phyloP scores from a whole-genome alignment of 2,113 vertebrate species.

The Gymnocephalus cernua region DNA sequence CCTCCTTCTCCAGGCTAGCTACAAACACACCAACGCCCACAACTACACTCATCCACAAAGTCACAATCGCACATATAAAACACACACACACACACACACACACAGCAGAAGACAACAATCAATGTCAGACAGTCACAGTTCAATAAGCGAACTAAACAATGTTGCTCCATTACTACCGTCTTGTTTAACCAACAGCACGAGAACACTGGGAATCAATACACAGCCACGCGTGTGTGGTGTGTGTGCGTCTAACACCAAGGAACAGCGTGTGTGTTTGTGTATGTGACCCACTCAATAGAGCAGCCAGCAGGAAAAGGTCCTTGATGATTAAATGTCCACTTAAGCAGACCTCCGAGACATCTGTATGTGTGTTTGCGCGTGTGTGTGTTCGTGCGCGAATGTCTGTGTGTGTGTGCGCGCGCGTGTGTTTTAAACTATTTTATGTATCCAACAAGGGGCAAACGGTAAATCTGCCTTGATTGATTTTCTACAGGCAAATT shows the following conservation, averaged over 20 bases:
- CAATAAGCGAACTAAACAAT: slow-evolving; percentile 77
- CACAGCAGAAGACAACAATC: slow-evolving; percentile 69
- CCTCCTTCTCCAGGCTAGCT: background rate
- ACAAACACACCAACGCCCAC: slow-evolving; percentile 17
- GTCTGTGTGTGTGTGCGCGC: background rate
- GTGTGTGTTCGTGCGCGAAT: background rate
- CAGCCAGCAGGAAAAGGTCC: slow-evolving; percentile 66
- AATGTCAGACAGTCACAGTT: slow-evolving; percentile 76
- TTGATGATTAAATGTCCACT: slow-evolving; percentile 75
- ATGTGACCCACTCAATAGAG: slow-evolving; percentile 47
- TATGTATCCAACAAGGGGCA: slow-evolving; percentile 20
- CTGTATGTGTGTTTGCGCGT: background rate
- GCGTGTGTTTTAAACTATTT: slow-evolving; percentile 28
- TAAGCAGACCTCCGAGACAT: slow-evolving; percentile 59
- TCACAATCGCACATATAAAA: slow-evolving; percentile 1
- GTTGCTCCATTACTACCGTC: slow-evolving; percentile 79
- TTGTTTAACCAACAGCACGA: slow-evolving; percentile 79
- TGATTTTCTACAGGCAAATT: slow-evolving; percentile 62
- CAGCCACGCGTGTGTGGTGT: slow-evolving; percentile 40
- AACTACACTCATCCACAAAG: slow-evolving; percentile 3
- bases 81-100: background rate
- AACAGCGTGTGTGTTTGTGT: slow-evolving; percentile 12
- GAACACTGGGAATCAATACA: slow-evolving; percentile 75
- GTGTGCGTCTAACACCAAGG: slow-evolving; percentile 15
- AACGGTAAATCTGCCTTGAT: slow-evolving; percentile 61